Base-by-base conservation (phyloP, 2,888 invertebrate species). In the Pilophorus perplexus region DNA sequence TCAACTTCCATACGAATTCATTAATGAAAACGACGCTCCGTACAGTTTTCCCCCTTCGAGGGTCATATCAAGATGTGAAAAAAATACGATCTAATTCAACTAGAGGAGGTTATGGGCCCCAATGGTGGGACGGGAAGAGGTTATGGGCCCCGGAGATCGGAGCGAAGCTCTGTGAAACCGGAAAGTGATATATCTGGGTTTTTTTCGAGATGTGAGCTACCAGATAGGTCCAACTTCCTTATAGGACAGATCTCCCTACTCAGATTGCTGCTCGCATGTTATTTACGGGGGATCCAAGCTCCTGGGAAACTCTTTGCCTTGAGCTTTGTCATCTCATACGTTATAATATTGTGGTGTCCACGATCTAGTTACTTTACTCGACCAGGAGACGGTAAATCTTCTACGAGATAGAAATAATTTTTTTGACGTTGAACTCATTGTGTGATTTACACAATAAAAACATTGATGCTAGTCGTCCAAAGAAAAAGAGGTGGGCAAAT, bases 151-250 rank as follows among this genome's bases (percentile, higher is more conserved):
- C n/a, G n/a, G n/a, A n/a, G n/a, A n/a, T n/a, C n/a, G n/a, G n/a
- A n/a, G n/a, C n/a, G n/a, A n/a, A n/a, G n/a, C n/a, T n/a, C n/a
- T n/a, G n/a, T n/a, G n/a, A 28, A 52, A 28, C 59, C 59, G 59
- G 59, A 59, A 40, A 59, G 25, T 40, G 27, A 59, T 59, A 59
- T 25, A 59, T 59, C 59, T 42, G 18, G 38, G 22, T 46, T 46
- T 59, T 23, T n/a, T n/a, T 42, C 3, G 23, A 59, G 59, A 59
- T 59, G 33, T 8, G 33, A 42, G 40, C 59, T 40, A 59, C 59
- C 59, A 59, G 42, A 57, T 42, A 59, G 59, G 42, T 25, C 42
- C 59, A n/a, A 59, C 59, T 59, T 59, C 59, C 59, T 59, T 25
- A n/a, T n/a, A 16, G 59, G 42, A 42, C 42, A 59, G 59, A 59